Conservation (phyloP, 1,140 invertebrate species). For the Epicauta chinensis region DNA sequence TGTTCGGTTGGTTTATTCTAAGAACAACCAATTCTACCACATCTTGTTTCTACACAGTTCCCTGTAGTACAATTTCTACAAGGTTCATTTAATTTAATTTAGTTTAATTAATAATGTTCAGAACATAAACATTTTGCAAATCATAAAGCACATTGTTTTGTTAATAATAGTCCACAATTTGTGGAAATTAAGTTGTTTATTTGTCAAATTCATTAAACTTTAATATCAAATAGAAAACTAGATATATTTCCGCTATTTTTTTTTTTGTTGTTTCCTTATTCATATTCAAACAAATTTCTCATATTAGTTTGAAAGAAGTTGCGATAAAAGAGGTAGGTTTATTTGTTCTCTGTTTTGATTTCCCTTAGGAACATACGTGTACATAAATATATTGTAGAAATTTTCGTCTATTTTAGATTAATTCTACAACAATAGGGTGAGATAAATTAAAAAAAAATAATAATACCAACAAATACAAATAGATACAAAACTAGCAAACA, state of each 20-base stretch:
- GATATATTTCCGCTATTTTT: too few species aligned
- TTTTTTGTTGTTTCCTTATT: too few species aligned
- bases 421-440: constrained; percentile 5
- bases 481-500: too few species aligned
- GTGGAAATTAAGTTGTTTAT: constrained; percentile 13
- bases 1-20: constrained; percentile 13
- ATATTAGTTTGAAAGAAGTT: constrained; percentile 29
- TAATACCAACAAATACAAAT: too few species aligned
- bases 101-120: constrained; percentile 11
- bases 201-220: neutral
- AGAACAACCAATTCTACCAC: constrained; percentile 14
- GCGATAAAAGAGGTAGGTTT: constrained; percentile 31
- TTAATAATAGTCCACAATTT: constrained; percentile 11
- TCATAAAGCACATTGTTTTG: constrained; percentile 13
- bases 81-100: constrained; percentile 15
- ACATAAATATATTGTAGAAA: constrained; percentile 23
- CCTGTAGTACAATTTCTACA: constrained; percentile 9
- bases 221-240: too few species aligned
- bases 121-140: constrained; percentile 14
- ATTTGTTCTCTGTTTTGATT: constrained; percentile 28
- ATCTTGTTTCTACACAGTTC: constrained; percentile 13
- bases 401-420: constrained; percentile 11
- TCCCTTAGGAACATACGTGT: constrained; percentile 29
- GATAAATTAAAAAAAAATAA: too few species aligned
- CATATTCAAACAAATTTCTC: constrained; percentile 28